Evolutionary conservation across 2,113 vertebrate species (phyloP), one percentile per base, ranked within the genome.

Genomic region (Poicephalus meyeri): DNA sequence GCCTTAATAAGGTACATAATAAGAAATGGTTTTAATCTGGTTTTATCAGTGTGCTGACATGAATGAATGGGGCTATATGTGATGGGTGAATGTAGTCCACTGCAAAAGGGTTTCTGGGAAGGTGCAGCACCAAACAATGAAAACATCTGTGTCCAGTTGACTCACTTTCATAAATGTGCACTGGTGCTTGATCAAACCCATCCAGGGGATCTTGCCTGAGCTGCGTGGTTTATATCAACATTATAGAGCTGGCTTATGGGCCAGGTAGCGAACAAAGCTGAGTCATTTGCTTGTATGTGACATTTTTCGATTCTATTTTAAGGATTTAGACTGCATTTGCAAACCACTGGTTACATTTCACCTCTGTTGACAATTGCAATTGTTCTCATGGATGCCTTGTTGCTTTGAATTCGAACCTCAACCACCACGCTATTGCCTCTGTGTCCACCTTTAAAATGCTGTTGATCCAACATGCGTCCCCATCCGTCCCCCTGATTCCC

Each of bases 31-130:
- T 86, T 29, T 31, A n/a, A 17, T 42, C 17, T 58, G 41, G 41
- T 68, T 83, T 83, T 73, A 12, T 58, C 21, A 8, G 1, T 1
- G 2, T 42, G 24, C 29, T 25, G 7, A 44, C 0, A 1, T 37
- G 49, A 56, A 3, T 8, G 28, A 24, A 5, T 1, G 1, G n/a
- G 37, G n/a, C 29, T 47, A 0, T 13, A 6, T 0, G 2, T 37
- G 29, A 9, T 21, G 47, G 37, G 10, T 16, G n/a, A 47, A 4
- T 23, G 49, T 19, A 3, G 21, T 5, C 31, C 9, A 2, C 14
- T 58, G 61, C 14, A 7, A 3, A 31, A 55, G 35, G 7, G 13
- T 63, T 52, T 64, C 46, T 55, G 42, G 33, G 56, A n/a, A n/a
- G n/a, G n/a, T 35, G 13, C 10, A 89, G 5, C n/a, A 74, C 44